Base-by-base conservation (phyloP, 2,888 invertebrate species). In the Coelinius sp. region DNA sequence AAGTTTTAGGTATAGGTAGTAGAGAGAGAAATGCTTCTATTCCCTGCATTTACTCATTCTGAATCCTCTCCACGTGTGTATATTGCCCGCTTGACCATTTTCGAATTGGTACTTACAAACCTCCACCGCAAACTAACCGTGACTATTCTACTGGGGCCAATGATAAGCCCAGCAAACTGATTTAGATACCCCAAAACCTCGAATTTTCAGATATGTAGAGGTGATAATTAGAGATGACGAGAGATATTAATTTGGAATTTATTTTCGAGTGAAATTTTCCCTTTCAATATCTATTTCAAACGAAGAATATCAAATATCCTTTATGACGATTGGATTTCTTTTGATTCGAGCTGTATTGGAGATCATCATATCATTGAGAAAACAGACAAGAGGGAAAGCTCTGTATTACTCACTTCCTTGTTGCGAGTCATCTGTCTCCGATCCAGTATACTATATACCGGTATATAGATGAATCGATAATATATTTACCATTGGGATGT, bases 401-500 rank as follows among this genome's bases (percentile, higher is more conserved):
- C 44, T 31, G 46, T 62, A 62, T 10, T 44, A n/a, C 25, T 41
- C 24, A 17, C 14, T 46, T 44, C 56, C 41, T 41, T 25, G 41
- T 46, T 44, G 12, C 38, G 10, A 35, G 24, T 22, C 35, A 25
- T 44, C 25, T 46, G 52, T 24, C 52, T 70, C 52, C 41, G 41
- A 31, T 17, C 46, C 17, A 64, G 41, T 52, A 24, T 14, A 22
- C 63, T 70, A 64, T 64, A 52, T 53, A 64, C 64, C 12, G 64
- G 4, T 53, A 53, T 53, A 53, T 68, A 49, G n/a, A 56, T 72
- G 75, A 75, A 75, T 77, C 77, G 76, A 76, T 77, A 78, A 76
- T 76, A 79, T 75, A 70, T 72, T 77, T 75, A 76, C 77, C 74
- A 75, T 70, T 62, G 75, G 76, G 75, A 79, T 79, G 79, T 78